Evolutionary conservation across 1,140 invertebrate genomes (phyloP), one percentile per base, ranked within the genome.

Genomic region (Akabosia matsudoensis): DNA sequence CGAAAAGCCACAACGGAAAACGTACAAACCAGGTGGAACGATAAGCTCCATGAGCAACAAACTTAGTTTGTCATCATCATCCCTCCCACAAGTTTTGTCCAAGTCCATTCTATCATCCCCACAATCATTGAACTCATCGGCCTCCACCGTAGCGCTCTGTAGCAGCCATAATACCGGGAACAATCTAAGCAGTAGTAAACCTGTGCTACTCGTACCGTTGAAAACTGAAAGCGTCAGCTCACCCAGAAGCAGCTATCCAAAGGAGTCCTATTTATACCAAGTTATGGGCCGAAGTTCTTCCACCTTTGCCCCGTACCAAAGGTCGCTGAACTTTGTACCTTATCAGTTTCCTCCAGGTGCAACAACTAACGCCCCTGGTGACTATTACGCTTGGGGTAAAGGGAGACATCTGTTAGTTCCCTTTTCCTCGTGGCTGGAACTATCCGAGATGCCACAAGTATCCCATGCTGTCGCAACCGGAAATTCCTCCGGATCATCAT

Each of bases 251-350:
- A 78, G 70, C 34, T 81, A 81, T 56, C 80, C 80, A 3, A 81
- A 81, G 61, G 80, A 81, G 77, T 79, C 80, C 10, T 81, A 81
- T 70, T 56, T 81, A 37, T 79, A 79, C 33, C 80, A 81, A 18
- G 80, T 79, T 24, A 79, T 81, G 78, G 78, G 80, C 24, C 33
- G 80, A 75, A 78, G 71, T 56, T 79, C 80, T 26, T 81, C 80
- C 14, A 81, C 80, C 67, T 81, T 81, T 78, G 80, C 80, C 2
- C 80, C 80, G 61, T 81, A 81, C 71, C 80, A 81, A 76, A 79
- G 80, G 77, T 81, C 80, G 16, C 28, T 81, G 54, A 81, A 79
- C 64, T 81, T 79, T 52, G 13, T 79, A 26, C 73, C 80, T 30
- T 51, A 74, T 3, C 67, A 78, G 24, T 51, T 30, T 24, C 24